These are phyloP conservation scores for Panagrolaimus sp. DNA, from an alignment of 1,140 invertebrate species.

Conservation along the genomic window DNA sequence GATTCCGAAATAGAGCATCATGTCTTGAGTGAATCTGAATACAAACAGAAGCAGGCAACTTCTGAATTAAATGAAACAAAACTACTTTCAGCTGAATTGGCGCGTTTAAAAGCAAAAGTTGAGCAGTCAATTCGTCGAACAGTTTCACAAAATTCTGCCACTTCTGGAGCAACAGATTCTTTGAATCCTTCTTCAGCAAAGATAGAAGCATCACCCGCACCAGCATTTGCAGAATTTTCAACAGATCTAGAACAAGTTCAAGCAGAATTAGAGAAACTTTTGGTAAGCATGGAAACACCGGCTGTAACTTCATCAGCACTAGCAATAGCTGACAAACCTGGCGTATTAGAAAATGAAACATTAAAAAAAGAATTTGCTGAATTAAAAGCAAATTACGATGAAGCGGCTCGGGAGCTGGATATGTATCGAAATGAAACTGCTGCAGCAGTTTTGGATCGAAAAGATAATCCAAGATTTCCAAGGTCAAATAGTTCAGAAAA, in stretches of 20 bases:
- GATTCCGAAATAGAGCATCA: background rate
- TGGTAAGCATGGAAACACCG: background rate
- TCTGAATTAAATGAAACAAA: background rate
- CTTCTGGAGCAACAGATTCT: background rate
- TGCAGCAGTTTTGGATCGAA: slow-evolving; percentile 21
- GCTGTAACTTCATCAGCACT: background rate
- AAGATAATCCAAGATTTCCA: slow-evolving; percentile 16
- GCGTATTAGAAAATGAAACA: background rate
- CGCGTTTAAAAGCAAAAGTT: background rate
- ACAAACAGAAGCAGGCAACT: too few species aligned
- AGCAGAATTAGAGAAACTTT: background rate
- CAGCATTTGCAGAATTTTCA: background rate
- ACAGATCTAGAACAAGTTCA: background rate
- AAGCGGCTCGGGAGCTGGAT: slow-evolving; percentile 27
- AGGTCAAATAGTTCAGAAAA: slow-evolving; percentile 29
- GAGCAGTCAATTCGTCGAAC: background rate
- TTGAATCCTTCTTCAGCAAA: background rate
- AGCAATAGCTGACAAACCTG: background rate
- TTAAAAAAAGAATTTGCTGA: background rate
- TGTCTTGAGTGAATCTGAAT: too few species aligned
- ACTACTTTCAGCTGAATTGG: background rate
- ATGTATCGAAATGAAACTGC: slow-evolving; percentile 35
- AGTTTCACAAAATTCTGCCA: background rate
- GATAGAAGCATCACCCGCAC: background rate
- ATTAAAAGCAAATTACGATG: slow-evolving; percentile 19